Evolutionary conservation across 2,888 invertebrate species (phyloP), one percentile per base, ranked within the genome.

Genomic region (Tipula helvola): DNA sequence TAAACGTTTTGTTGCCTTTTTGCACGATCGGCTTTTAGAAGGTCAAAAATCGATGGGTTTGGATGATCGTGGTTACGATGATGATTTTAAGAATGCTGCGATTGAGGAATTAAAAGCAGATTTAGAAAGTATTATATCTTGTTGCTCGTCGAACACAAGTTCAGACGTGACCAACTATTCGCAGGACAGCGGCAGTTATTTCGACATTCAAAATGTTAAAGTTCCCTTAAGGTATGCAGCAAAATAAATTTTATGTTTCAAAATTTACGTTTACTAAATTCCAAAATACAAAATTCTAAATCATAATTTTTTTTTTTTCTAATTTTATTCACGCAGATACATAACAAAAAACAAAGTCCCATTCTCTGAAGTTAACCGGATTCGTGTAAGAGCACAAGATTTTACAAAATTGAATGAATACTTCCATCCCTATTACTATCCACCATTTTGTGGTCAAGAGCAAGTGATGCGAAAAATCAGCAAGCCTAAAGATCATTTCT

Each of bases 151-250:
- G 2, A 87, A 91, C 0, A 90, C 90, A 57, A 91, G 91, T 87
- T 91, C 91, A 0, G 87, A 89, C 0, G 91, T 91, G 86, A 91
- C 91, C 0, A 91, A 91, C 88, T 89, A 91, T 0, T 89, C 90
- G 0, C 89, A 90, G 39, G 91, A 91, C 87, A 91, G 91, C 86
- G 91, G 91, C 12, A 91, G 91, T 86, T 91, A 89, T 44, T 84
- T 91, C 2, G 87, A 90, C 7, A 88, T 91, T 39, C 90, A 90
- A 47, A 90, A 90, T 0, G 89, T 89, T 44, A 91, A 91, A 88
- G 88, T 91, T 36, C 91, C 91, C 0, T 87, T 90, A 36, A 91
- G 91, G 71, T 71, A 71, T 28, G 71, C 71, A 16, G 8, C 5
- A 12, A 44, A 10, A 10, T 12, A 44, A 44, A 4, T 52, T 52